These are phyloP conservation scores for Autographa pulchrina DNA, from an alignment of 2,888 invertebrate species.

Conservation along the genomic window DNA sequence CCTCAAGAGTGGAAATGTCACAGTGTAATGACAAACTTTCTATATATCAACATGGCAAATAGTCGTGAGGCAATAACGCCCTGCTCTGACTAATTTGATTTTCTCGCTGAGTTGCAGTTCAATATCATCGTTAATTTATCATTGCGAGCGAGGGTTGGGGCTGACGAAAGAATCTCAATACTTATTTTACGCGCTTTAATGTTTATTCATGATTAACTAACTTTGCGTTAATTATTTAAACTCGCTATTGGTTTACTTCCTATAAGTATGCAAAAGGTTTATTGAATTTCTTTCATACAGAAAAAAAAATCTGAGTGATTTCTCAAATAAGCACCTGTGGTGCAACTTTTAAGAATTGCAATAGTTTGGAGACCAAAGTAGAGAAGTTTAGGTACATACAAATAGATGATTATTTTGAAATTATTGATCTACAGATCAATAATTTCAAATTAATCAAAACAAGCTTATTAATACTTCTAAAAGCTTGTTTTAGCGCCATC, in stretches of 20 bases:
- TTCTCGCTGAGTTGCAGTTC: constrained; percentile 65
- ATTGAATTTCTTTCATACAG: neutral
- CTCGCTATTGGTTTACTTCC: neutral
- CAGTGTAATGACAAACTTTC: constrained; percentile 70
- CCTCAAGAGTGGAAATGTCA: constrained; percentile 62
- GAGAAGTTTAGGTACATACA: too few relatives aligned
- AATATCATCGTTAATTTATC: constrained; percentile 85
- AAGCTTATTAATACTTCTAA: too few relatives aligned
- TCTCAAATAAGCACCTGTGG: too few relatives aligned
- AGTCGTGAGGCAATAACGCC: constrained; percentile 54
- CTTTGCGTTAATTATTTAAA: neutral
- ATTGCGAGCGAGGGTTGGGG: constrained; percentile 66
- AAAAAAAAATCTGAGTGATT: too few relatives aligned
- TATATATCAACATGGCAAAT: constrained; percentile 67
- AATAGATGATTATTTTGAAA: too few relatives aligned
- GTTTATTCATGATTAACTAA: constrained; percentile 15
- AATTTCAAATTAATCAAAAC: too few relatives aligned
- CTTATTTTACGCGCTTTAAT: constrained; percentile 29
- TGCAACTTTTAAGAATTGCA: too few relatives aligned
- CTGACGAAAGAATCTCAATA: constrained; percentile 29
- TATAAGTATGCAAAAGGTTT: neutral
- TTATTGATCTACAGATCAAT: too few relatives aligned
- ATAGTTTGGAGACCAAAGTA: too few relatives aligned
- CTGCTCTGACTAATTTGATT: constrained; percentile 79
- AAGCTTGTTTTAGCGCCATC: constrained; percentile 45